Evolutionary conservation across 2,113 vertebrate species (phyloP).

Genomic region (Nibea coibor): DNA sequence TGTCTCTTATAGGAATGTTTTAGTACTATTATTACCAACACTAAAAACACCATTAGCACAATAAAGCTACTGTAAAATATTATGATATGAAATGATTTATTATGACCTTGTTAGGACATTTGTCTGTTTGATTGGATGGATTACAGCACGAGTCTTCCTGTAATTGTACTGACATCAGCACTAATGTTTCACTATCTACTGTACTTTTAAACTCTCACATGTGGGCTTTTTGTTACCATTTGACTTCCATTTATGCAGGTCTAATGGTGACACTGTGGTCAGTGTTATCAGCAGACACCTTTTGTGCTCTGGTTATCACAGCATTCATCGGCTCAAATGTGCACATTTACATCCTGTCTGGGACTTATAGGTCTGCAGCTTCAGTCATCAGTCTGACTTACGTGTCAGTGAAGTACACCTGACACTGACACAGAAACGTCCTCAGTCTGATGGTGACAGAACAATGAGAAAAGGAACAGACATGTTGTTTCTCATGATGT

Average conservation of each 20-base stretch:
- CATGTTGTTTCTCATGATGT: conserved; percentile 33
- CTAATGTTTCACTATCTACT: background rate
- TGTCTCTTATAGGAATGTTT: no score
- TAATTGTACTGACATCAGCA: background rate
- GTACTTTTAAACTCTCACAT: background rate
- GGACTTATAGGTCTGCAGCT: background rate
- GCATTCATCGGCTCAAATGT: conserved; percentile 3
- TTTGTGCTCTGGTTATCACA: conserved; percentile 8
- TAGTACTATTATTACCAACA: no score
- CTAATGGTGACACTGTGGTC: background rate
- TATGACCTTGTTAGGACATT: background rate
- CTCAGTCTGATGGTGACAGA: background rate
- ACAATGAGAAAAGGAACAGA: conserved; percentile 4
- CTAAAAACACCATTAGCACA: background rate
- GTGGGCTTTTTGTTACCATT: conserved; percentile 20
- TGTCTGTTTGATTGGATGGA: background rate
- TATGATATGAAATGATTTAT: background rate
- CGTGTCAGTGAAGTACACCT: background rate
- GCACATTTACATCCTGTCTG: conserved; percentile 34
- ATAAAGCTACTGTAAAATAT: background rate
- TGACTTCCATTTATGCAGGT: background rate
- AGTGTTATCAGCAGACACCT: conserved; percentile 18
- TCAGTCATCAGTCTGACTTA: background rate
- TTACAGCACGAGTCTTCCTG: background rate
- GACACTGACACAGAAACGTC: background rate